phyloP scores from a whole-genome alignment of 2,888 invertebrate genomes.

The Colostygia pectinataria region DNA sequence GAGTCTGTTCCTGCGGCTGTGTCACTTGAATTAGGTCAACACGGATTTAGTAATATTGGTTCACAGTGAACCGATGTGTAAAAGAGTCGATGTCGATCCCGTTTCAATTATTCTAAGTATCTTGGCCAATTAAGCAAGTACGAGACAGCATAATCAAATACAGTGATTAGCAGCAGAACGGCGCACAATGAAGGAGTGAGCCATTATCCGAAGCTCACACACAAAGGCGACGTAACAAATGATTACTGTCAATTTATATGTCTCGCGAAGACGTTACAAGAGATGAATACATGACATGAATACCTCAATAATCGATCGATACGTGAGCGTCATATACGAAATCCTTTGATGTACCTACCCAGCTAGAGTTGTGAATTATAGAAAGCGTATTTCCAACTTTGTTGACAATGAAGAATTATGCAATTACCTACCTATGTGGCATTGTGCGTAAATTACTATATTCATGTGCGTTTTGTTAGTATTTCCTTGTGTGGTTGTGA shows the following conservation, averaged over 20 bases:
- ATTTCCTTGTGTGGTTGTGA: constrained; percentile 21
- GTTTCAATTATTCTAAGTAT: constrained; percentile 21
- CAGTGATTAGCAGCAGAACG: constrained; percentile 22
- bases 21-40: background rate
- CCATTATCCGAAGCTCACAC: constrained; percentile 38
- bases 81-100: background rate
- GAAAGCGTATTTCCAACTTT: constrained; percentile 62
- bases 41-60: background rate
- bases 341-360: constrained; percentile 46
- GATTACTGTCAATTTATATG: constrained; percentile 58
- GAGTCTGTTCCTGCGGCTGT: background rate
- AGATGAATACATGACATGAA: constrained; percentile 44
- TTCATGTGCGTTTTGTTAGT: constrained; percentile 41
- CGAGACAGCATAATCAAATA: constrained; percentile 32
- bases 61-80: background rate
- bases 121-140: constrained; percentile 17
- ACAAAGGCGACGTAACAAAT: constrained; percentile 51
- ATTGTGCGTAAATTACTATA: constrained; percentile 55
- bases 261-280: constrained; percentile 41
- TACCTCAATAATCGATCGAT: constrained; percentile 51
- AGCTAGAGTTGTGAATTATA: constrained; percentile 45
- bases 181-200: constrained; percentile 29
- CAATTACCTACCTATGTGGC: constrained; percentile 48
- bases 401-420: constrained; percentile 64
- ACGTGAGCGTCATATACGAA: constrained; percentile 42